Evolutionary conservation across 1,140 invertebrate genomes (phyloP), one percentile per base, ranked within the genome.

Genomic region (Caerostris extrusa): DNA sequence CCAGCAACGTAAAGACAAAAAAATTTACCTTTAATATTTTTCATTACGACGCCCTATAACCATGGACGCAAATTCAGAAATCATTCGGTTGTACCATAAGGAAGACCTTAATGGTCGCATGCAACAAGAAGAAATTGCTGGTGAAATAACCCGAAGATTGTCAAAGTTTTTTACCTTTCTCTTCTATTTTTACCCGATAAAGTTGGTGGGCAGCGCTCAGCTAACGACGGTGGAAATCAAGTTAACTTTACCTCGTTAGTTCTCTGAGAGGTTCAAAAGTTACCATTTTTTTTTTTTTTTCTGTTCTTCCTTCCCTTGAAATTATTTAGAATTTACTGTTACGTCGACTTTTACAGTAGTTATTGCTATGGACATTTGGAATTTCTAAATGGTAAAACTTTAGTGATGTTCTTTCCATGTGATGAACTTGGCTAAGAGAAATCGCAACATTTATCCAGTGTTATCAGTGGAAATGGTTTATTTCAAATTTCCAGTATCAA

Each of bases 201-300:
- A 34, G 34, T 34, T 34, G 2, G 34, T 50, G 4, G 7, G 19
- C 34, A 77, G 50, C 34, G 50, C 34, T n/a, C 55, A 56, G 56
- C n/a, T 57, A 83, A n/a, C 17, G 14, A 83, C 53, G 81, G 14
- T 57, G 12, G 34, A 57, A 83, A 57, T n/a, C 12, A 83, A 14
- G 81, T 83, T 57, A 83, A 56, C 81, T 83, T 83, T 56, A 57
- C 81, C 81, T 83, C 55, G 12, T 83, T 83, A 83, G 55, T 7
- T 82, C 50, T 57, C 55, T 56, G 81, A 82, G 7, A 56, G 55
- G 12, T 56, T 83, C 53, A 57, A 57, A 83, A 83, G 55, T 77
- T 12, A 12, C 69, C 19, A 77, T 12, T 3, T 7, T 64, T 64
- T 10, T 14, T 10, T 4, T 64, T 64, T 64, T 64, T 64, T 10